phyloP scores from a whole-genome alignment of 2,113 vertebrate genomes.

The Otus sunia region DNA sequence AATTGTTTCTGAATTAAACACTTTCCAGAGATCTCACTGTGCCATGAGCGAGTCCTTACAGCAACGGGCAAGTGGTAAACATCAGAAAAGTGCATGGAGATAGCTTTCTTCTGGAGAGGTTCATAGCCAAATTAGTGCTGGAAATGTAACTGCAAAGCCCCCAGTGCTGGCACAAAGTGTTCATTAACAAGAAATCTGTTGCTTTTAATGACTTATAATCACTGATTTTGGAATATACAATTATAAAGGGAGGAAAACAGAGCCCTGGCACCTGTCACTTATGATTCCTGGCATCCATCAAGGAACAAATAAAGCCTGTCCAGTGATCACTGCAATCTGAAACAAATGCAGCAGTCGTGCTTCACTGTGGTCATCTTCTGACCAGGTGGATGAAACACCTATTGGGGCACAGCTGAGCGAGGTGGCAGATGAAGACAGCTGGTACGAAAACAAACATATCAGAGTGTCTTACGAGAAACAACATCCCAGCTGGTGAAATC shows the following conservation, averaged over 20 bases:
- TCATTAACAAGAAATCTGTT: constrained; percentile 14
- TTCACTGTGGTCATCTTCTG: background rate
- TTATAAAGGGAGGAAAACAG: constrained; percentile 5
- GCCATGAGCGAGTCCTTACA: background rate
- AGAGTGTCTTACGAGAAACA: background rate
- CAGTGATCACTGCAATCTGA: background rate
- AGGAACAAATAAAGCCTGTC: background rate
- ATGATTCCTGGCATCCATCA: background rate
- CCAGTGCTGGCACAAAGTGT: background rate
- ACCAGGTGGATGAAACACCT: background rate
- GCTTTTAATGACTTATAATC: constrained; percentile 35
- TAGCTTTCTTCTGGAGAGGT: background rate
- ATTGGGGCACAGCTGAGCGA: background rate
- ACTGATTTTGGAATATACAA: background rate
- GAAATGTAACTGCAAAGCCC: background rate
- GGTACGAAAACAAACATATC: background rate
- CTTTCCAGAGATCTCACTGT: background rate
- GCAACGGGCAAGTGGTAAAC: background rate
- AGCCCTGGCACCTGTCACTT: background rate
- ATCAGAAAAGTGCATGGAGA: background rate
- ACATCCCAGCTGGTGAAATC: background rate
- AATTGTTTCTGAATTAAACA: background rate
- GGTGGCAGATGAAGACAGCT: background rate
- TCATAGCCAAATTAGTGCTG: background rate
- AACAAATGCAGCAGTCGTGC: background rate